Evolutionary conservation across 2,113 vertebrate species (phyloP), one percentile per base, ranked within the genome.

Genomic region (Nerophis lumbriciformis): DNA sequence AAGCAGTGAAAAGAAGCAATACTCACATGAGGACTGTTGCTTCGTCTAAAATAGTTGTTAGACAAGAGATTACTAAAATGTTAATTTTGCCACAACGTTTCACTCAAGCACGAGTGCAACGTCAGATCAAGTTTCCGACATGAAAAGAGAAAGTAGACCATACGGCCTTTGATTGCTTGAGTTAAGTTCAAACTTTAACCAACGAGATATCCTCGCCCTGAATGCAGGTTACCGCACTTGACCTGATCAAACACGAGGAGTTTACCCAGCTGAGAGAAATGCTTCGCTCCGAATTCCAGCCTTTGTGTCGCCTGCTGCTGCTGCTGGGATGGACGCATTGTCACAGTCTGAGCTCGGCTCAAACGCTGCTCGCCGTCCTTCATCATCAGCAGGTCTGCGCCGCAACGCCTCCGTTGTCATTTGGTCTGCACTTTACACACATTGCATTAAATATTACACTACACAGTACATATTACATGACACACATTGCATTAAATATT

Each of bases 251-350:
- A 79, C 93, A 89, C 50, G 93, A 95, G 83, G 93, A 98, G 61
- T 97, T 95, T 63, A 79, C 72, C 0, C 82, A 85, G 66, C 88
- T 99, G 56, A 87, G 77, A 57, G 70, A 60, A 39, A 87, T 99
- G 12, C 73, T 98, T 51, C 89, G 63, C 53, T 82, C 82, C 72
- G 95, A 98, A 86, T 99, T 98, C 73, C 91, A 77, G 61, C 94
- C 95, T 2, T 86, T 99, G 58, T 89, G 93, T 21, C 93, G 93
- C 13, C 93, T 99, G 37, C 85, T 98, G 12, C 78, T 97, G 59
- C 90, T 98, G 56, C 87, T 98, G 55, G 95, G 95, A 53, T 99
- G 97, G 96, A 93, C 88, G 63, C 92, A 96, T 47, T 98, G 95
- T 73, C 91, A 90, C 77, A 95, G 93, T 58, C 80, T 95, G 21